Conservation (phyloP, 1,140 invertebrate genomes). For the Dreissena polymorpha region DNA sequence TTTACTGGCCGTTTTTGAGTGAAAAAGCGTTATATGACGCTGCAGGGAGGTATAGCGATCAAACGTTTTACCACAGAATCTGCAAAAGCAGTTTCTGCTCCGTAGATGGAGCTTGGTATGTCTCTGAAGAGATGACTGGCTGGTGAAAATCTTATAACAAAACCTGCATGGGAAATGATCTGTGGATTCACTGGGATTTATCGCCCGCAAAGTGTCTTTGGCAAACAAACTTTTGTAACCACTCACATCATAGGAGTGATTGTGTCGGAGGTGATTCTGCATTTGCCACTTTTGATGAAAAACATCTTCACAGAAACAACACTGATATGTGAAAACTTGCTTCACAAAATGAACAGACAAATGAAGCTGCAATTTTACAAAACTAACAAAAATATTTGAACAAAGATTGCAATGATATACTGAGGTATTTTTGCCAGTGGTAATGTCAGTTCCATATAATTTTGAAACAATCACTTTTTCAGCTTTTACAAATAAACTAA, state of each 20-base stretch:
- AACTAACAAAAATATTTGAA: slow-evolving; percentile 76
- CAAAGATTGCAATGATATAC: slow-evolving; percentile 81
- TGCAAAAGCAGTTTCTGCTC: slow-evolving; percentile 94
- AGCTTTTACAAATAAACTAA: slow-evolving; percentile 68
- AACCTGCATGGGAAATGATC: slow-evolving; percentile 88
- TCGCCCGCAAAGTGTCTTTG: slow-evolving; percentile 42
- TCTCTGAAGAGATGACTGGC: slow-evolving; percentile 98
- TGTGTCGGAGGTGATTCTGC: slow-evolving; percentile 71
- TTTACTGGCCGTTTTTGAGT: slow-evolving; percentile 44
- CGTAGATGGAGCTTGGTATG: slow-evolving; percentile 98
- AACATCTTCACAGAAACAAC: slow-evolving; percentile 74
- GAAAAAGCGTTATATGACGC: slow-evolving; percentile 76
- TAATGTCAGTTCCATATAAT: slow-evolving; percentile 78
- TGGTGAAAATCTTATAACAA: slow-evolving; percentile 98
- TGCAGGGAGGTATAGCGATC: slow-evolving; percentile 79
- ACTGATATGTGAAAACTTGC: slow-evolving; percentile 74
- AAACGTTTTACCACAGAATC: slow-evolving; percentile 81
- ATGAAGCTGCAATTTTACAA: slow-evolving; percentile 77
- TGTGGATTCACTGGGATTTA: background rate
- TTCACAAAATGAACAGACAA: slow-evolving; percentile 77
- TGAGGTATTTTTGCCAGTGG: slow-evolving; percentile 76
- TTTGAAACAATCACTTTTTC: slow-evolving; percentile 79
- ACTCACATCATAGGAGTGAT: slow-evolving; percentile 49
- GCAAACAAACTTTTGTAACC: slow-evolving; percentile 1
- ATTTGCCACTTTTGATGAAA: slow-evolving; percentile 76